phyloP scores from a whole-genome alignment of 2,797 vertebrate species.

The Microhierax caerulescens region DNA sequence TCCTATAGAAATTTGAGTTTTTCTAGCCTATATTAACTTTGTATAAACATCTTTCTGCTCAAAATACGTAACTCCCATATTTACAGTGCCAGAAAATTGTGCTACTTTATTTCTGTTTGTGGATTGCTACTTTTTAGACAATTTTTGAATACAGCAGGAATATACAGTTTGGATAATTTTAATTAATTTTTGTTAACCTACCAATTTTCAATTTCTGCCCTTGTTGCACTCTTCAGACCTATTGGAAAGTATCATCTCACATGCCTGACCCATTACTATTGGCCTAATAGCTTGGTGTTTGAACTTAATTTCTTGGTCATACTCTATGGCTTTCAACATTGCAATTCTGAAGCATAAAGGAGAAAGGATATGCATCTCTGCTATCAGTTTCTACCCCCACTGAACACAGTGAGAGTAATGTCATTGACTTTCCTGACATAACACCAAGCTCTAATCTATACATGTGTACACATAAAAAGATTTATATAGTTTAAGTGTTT shows the following conservation, averaged over 20 bases:
- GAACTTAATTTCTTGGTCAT: background rate
- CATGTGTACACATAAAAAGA: background rate
- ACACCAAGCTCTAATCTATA: background rate
- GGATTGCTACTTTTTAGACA: background rate
- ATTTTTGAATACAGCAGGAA: background rate
- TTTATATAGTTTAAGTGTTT: background rate
- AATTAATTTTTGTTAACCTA: background rate
- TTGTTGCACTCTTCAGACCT: background rate
- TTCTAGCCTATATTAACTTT: background rate
- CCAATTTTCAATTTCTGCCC: background rate
- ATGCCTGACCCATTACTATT: background rate
- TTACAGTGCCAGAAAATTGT: background rate
- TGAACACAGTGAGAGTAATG: background rate
- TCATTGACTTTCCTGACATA: background rate
- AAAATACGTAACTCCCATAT: background rate
- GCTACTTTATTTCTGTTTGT: background rate
- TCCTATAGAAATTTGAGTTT: background rate
- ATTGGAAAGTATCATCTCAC: background rate
- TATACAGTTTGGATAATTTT: background rate
- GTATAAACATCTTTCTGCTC: background rate
- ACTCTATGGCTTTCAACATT: background rate
- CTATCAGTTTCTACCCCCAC: background rate
- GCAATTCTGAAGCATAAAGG: background rate
- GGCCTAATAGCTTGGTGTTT: background rate
- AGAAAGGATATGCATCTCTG: background rate